Base-by-base conservation (phyloP, 2,888 invertebrate genomes). In the Octonoba sinensis region DNA sequence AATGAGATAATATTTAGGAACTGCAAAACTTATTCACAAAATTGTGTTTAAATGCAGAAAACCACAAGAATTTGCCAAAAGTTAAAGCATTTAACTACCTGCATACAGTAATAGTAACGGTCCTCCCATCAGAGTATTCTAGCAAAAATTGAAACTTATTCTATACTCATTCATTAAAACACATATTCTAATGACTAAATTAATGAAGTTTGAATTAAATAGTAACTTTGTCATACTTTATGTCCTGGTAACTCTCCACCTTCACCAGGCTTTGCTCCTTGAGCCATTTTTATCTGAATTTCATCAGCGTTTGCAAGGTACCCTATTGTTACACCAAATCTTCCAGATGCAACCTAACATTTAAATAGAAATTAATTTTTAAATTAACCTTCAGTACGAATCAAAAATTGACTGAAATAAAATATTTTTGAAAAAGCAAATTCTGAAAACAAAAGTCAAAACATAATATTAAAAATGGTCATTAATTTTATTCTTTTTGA, bases 261-360 rank as follows among this genome's bases (percentile, higher is more conserved):
- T 90, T 99, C 99, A 0, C 99, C 99, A 0, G 99, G 99, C 89
- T 99, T 99, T 74, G 99, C 99, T 0, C 99, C 98, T 90, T 99
- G 97, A 12, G 99, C 99, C 99, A 99, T 99, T 90, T 99, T 99
- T 87, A 99, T 99, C 90, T 99, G 99, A 85, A 99, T 89, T 89
- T 99, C 99, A 89, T 99, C 99, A 0, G 99, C 96, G 90, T 99
- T 96, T 12, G 98, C 97, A 85, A 99, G 90, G 88, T 99, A 99
- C 0, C 97, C 94, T 16, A 97, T 96, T 0, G 98, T 99, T 3
- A 99, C 99, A 13, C 99, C 99, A 90, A 99, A 99, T 69, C 99
- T 92, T 12, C 99, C 99, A 12, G 97, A 98, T 8, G 99, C 99
- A 20, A 99, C 97, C 89, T 90, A 83, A n/a, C n/a, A 44, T 47